Percentiles rank a stretch among this genome's conserved stretches.
Conservation (phyloP, 2,113 vertebrate genomes). For the Pollimyrus isidori region DNA sequence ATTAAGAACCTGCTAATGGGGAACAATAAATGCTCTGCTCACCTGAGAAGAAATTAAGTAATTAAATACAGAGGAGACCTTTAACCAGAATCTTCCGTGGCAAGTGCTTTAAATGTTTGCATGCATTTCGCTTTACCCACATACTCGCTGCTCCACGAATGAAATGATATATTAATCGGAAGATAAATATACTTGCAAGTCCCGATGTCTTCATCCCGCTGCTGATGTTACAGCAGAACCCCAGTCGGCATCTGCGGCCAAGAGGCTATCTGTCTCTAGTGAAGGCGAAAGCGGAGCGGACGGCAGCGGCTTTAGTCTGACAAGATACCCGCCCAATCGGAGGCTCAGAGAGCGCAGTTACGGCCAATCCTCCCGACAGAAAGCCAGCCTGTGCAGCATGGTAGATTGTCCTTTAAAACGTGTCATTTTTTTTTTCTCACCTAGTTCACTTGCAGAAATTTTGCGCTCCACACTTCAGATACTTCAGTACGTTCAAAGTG, state of each 20-base stretch:
- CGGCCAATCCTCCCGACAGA: slow-evolving; percentile 45
- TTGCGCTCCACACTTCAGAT: neutral
- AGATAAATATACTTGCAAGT: slow-evolving; percentile 38
- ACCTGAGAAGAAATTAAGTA: neutral
- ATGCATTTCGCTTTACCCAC: neutral
- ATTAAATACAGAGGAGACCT: neutral
- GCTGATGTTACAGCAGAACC: slow-evolving; percentile 43
- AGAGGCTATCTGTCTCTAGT: slow-evolving; percentile 35
- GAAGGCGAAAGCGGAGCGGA: slow-evolving; percentile 37
- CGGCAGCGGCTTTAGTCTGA: slow-evolving; percentile 36
- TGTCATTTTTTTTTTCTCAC: neutral
- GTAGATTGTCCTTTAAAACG: slow-evolving; percentile 58
- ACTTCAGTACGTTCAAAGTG: neutral
- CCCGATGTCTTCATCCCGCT: slow-evolving; percentile 47
- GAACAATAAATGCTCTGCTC: neutral
- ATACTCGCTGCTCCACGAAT: neutral
- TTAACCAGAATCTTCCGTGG: neutral
- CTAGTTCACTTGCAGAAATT: neutral
- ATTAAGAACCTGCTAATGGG: too few species aligned
- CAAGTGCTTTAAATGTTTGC: neutral
- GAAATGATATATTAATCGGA: neutral
- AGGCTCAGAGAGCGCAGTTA: slow-evolving; percentile 23
- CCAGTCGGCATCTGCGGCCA: slow-evolving; percentile 48
- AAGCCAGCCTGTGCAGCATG: slow-evolving; percentile 47
- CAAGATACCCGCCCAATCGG: slow-evolving; percentile 51